These are phyloP conservation scores for Pheosia gnoma DNA, from an alignment of 2,888 invertebrate species.

Conservation along the genomic window DNA sequence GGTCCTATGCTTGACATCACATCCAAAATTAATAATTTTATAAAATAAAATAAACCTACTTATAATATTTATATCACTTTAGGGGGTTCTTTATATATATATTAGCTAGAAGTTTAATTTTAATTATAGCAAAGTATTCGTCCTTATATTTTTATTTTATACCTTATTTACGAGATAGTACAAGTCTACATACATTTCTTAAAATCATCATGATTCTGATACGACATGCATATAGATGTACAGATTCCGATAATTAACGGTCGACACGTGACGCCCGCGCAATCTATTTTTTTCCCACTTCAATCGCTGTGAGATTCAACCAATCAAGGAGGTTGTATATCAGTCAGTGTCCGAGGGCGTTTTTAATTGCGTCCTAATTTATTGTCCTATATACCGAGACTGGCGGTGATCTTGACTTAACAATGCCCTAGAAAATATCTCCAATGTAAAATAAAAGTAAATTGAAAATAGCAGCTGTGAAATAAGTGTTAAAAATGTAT, in stretches of 20 bases:
- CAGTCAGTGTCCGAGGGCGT: constrained; percentile 74
- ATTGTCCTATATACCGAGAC: constrained; percentile 47
- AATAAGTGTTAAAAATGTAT: not conserved
- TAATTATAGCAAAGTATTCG: too few relatives aligned
- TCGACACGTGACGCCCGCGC: constrained; percentile 42
- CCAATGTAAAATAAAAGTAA: not conserved
- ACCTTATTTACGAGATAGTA: too few relatives aligned
- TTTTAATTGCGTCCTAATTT: constrained; percentile 77
- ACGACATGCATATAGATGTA: not conserved
- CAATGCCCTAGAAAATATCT: not conserved
- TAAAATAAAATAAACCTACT: too few relatives aligned
- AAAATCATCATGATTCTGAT: too few relatives aligned
- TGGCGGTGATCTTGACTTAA: not conserved
- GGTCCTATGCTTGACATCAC: too few relatives aligned
- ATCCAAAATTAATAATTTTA: too few relatives aligned
- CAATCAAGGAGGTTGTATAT: constrained; percentile 69
- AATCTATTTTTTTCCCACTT: constrained; percentile 62
- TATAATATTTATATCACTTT: too few relatives aligned
- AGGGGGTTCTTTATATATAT: too few relatives aligned
- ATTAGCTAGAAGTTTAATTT: too few relatives aligned
- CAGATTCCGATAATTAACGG: not conserved
- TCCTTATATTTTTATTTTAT: too few relatives aligned
- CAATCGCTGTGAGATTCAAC: constrained; percentile 36
- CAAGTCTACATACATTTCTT: too few relatives aligned
- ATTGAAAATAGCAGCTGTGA: not conserved